Conservation (phyloP, 2,888 invertebrate genomes). For the Psococerastis gibbosa region DNA sequence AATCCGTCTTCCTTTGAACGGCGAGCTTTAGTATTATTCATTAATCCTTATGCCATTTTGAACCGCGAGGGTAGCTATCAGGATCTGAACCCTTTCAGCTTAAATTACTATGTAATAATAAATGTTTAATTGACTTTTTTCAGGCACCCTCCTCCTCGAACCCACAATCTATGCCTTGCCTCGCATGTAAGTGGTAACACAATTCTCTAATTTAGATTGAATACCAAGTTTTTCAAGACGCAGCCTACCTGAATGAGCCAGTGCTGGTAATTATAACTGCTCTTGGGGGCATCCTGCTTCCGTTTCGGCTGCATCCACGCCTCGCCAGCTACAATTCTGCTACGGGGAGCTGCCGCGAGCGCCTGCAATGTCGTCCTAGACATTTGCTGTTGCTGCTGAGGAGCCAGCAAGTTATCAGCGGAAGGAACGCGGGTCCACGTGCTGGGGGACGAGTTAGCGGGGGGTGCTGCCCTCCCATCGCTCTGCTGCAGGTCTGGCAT, state of each 20-base stretch:
- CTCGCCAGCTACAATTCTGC: slow-evolving; percentile 46
- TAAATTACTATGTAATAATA: no score
- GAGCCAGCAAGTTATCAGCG: slow-evolving; percentile 32
- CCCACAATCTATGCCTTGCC: no score
- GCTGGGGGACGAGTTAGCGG: slow-evolving; percentile 36
- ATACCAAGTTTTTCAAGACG: no score
- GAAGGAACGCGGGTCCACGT: slow-evolving; percentile 31
- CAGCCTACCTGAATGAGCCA: slow-evolving; percentile 64
- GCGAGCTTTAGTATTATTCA: no score
- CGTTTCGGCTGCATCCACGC: slow-evolving; percentile 54
- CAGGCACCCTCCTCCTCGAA: no score
- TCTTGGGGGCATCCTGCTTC: slow-evolving; percentile 30
- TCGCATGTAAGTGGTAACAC: no score
- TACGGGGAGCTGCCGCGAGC: slow-evolving; percentile 58
- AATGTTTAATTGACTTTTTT: no score
- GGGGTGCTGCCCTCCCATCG: slow-evolving; percentile 22
- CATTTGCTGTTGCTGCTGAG: slow-evolving; percentile 41
- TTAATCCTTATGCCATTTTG: no score
- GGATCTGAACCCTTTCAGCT: no score
- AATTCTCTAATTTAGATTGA: no score
- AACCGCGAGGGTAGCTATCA: no score
- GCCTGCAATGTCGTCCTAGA: slow-evolving; percentile 48
- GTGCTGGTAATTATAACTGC: slow-evolving; percentile 57
- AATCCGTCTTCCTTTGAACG: no score
- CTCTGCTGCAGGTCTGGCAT: slow-evolving; percentile 12